Evolutionary conservation across 2,113 vertebrate genomes (phyloP).

Genomic region (Nycticryphes semicollaris): DNA sequence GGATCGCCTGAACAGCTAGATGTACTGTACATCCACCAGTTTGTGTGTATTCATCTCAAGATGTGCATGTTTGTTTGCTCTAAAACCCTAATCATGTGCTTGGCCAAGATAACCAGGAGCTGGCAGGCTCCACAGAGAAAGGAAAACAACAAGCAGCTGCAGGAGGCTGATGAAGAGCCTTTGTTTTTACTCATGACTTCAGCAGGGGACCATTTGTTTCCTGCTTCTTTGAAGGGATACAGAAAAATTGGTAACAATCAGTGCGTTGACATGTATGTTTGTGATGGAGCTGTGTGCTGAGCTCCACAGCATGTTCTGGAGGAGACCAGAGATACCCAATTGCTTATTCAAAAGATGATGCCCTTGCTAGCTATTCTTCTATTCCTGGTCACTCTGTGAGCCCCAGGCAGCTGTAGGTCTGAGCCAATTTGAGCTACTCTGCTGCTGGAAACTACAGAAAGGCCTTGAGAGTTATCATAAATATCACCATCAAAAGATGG

Average conservation of each 20-base stretch:
- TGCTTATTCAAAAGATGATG: background rate
- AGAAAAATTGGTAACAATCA: background rate
- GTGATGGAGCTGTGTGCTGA: background rate
- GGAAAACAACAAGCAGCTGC: conserved; percentile 59
- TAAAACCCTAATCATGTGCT: conserved; percentile 40
- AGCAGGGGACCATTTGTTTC: conserved; percentile 23
- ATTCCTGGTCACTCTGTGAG: background rate
- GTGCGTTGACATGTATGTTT: background rate
- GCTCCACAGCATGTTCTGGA: background rate
- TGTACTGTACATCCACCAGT: background rate
- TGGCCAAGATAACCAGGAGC: conserved; percentile 40
- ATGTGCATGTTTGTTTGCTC: conserved; percentile 37
- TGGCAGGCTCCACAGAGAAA: conserved; percentile 30
- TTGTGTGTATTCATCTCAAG: background rate
- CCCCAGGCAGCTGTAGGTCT: background rate
- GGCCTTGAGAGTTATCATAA: background rate
- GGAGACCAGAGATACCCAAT: background rate
- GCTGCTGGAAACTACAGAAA: background rate
- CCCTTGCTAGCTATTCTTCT: background rate
- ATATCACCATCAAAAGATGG: background rate
- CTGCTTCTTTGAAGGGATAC: background rate
- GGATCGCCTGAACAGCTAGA: background rate
- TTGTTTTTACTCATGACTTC: conserved; percentile 49
- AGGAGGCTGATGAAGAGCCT: conserved; percentile 60
- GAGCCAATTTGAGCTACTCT: background rate